Base-by-base conservation (phyloP, 2,888 invertebrate genomes). In the Lamellibrachia satsuma region DNA sequence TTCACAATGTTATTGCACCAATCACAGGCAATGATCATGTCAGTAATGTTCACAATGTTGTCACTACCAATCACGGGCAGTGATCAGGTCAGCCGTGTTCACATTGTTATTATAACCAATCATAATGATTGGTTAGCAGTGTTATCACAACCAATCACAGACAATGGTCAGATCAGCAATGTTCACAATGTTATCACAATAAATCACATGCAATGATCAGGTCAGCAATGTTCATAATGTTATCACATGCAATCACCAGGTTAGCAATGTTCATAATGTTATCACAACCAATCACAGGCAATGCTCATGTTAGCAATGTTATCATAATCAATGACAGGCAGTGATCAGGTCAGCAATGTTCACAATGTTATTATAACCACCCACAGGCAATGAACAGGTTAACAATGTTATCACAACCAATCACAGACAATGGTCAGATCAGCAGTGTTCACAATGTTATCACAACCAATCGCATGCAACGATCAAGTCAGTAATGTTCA, bases 161-260 rank as follows among this genome's bases (percentile, higher is more conserved):
- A 99, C 99, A 95, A 99, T 99, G 99, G 99, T 99, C 97, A 97
- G 99, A 98, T 98, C 51, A 9, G 52, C 9, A 90, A 3, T n/a
- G 7, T 90, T 90, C 52, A 51, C 9, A 51, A 51, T 90, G 3
- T 9, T 90, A 52, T 22, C 91, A 52, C 99, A 99, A 97, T 1
- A 39, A 39, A 39, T 39, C 39, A 39, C 39, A 39, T 39, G 99
- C 99, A 95, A 99, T 99, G 99, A 99, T 99, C 97, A 97, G 99
- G 98, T 98, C 51, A n/a, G 52, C 51, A 1, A 11, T 90, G 11
- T 90, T 90, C 52, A 51, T 11, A 51, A 9, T 90, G 90, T 51
- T 99, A 99, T 99, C 99, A 55, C 99, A 99, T 97, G 99, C 99
- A 95, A 99, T 99, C 99, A 99, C 99, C 97, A 97, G 99, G 98